A percentile compares a stretch with the other conserved stretches of the same genome.
These are phyloP conservation scores for Congeria kusceri DNA, from an alignment of 2,888 invertebrate genomes.

Conservation along the genomic window DNA sequence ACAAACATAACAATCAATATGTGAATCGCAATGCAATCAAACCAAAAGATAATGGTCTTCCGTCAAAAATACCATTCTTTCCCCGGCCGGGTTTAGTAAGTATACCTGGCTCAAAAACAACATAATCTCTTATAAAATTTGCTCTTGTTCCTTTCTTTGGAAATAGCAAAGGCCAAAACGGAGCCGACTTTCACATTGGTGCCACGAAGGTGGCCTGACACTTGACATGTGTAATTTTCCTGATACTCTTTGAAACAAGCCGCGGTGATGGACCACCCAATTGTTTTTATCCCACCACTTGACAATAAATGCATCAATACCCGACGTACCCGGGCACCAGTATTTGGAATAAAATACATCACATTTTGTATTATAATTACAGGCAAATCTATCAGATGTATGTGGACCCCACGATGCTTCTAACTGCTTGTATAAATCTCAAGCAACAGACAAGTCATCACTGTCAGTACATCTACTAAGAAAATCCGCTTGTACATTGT, in stretches of 20 bases:
- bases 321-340: conserved; percentile 26
- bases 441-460: conserved; percentile 29
- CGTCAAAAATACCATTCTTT: conserved; percentile 34
- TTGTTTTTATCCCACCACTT: conserved; percentile 34
- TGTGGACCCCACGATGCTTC: conserved; percentile 47
- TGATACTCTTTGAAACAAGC: conserved; percentile 25
- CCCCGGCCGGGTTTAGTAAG: conserved; percentile 10
- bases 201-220: conserved; percentile 30
- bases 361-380: conserved; percentile 30
- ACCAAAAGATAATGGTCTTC: conserved; percentile 27
- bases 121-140: too few relatives aligned
- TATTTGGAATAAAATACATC: conserved; percentile 26
- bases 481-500: conserved; percentile 35
- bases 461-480: conserved; percentile 25
- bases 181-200: conserved; percentile 38
- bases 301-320: conserved; percentile 38
- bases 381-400: conserved; percentile 39
- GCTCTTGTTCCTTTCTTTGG: neutral
- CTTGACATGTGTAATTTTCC: conserved; percentile 29
- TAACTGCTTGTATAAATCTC: conserved; percentile 34
- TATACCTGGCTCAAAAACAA: neutral
- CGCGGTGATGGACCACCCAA: conserved; percentile 60
- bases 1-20: neutral
- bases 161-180: conserved; percentile 34
- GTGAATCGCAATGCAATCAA: conserved; percentile 6